phyloP scores from a whole-genome alignment of 2,113 vertebrate genomes.

The Meriones unguiculatus region DNA sequence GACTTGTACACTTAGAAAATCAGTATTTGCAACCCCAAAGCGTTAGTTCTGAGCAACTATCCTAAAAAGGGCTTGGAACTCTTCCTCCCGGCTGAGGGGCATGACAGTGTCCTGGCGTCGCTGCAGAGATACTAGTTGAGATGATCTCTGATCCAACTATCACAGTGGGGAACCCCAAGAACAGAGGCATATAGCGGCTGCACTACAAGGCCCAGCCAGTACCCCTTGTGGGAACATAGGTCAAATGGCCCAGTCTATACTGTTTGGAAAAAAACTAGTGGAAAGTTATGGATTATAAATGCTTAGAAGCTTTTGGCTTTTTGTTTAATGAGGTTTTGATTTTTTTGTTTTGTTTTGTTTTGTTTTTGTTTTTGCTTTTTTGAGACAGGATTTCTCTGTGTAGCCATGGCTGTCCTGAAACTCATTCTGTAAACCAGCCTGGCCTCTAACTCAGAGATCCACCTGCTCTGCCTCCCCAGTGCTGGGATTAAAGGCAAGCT shows the following conservation, averaged over 20 bases:
- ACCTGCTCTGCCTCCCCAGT: too few relatives aligned
- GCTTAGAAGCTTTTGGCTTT: neutral
- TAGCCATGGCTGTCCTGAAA: neutral
- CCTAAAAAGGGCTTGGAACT: too few relatives aligned
- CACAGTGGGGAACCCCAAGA: neutral
- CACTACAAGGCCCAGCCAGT: neutral
- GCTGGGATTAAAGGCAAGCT: neutral
- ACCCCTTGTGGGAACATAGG: neutral
- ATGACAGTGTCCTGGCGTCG: neutral
- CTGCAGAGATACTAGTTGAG: too few relatives aligned
- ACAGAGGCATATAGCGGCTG: neutral
- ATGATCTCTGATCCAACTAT: neutral
- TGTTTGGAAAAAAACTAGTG: neutral
- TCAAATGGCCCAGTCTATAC: fast-evolving
- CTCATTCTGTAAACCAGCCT: neutral
- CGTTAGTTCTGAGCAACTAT: neutral
- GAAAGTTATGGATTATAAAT: neutral
- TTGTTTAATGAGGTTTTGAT: neutral
- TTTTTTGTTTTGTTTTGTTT: neutral
- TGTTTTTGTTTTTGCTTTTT: too few relatives aligned
- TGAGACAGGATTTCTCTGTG: too few relatives aligned
- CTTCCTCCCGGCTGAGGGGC: too few relatives aligned
- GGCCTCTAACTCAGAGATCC: neutral
- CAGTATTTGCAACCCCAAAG: too few relatives aligned
- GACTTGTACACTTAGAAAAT: neutral